Base-by-base conservation (phyloP, 1,140 invertebrate species). In the Campoletis sonorensis region DNA sequence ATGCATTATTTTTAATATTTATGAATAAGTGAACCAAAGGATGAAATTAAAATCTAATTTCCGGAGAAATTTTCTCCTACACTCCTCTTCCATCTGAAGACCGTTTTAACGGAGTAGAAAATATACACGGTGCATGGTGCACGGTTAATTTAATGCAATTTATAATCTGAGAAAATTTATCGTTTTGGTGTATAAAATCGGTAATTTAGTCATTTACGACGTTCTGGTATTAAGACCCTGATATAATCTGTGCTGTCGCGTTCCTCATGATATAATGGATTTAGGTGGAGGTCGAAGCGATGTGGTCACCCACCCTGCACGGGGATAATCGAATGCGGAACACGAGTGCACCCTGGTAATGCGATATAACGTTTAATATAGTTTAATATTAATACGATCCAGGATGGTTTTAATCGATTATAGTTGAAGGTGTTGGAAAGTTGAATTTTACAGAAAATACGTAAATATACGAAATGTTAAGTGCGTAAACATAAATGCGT, bases 301-400 rank as follows among this genome's bases (percentile, higher is more conserved):
- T 37, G 68, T 33, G 68, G 68, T 71, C 33, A n/a, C 13, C 27
- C 54, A 30, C 40, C 40, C 68, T 33, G 21, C 33, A 37, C 23
- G 68, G 11, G 4, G 23, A 30, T 37, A 71, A 71, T 71, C 27
- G 18, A 71, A 71, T 71, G 7, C 68, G 15, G 15, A 15, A 71
- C 68, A 33, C 68, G 33, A 71, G 68, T 71, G 68, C 68, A 71
- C 68, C 33, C 68, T 15, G 33, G 27, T 71, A 71, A 71, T 71
- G 40, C 33, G 68, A 71, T 71, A 71, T 71, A 71, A 37, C 68
- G 68, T 71, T 71, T 71, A 71, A 71, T 71, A 71, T 71, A 71
- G 68, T 71, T 71, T 71, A 71, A 71, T 71, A 71, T 58, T 37
- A 71, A 71, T 71, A 1, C 2, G 68, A 37, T 71, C 16, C 68